A percentile compares a stretch with the other conserved stretches of the same genome.
Conservation (phyloP, 2,113 vertebrate species). For the Dromas ardeola region DNA sequence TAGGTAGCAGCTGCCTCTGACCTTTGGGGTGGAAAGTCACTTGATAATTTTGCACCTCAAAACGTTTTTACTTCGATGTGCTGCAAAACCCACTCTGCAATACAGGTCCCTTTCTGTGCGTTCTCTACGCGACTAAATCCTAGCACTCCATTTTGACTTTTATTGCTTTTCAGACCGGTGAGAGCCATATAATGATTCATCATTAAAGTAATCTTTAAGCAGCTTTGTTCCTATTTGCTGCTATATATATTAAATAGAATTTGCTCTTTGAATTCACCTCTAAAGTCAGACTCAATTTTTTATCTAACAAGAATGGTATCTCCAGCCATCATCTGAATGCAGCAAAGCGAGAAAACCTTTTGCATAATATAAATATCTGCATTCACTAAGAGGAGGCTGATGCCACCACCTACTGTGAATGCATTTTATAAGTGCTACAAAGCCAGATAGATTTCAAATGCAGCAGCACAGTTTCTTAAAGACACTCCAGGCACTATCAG, state of each 20-base stretch:
- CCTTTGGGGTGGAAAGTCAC: not conserved
- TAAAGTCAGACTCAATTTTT: conserved; percentile 24
- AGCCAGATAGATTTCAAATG: not conserved
- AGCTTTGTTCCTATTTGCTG: conserved; percentile 59
- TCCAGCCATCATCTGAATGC: conserved; percentile 20
- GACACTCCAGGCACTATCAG: not conserved
- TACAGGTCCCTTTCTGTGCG: not conserved
- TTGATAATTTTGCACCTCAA: not conserved
- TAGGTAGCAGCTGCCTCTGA: not conserved
- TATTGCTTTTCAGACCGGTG: conserved; percentile 34
- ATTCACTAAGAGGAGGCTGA: conserved; percentile 17
- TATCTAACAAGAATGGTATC: not conserved
- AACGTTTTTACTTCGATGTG: not conserved
- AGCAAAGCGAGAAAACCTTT: conserved; percentile 33
- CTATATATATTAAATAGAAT: conserved; percentile 42
- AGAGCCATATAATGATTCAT: conserved; percentile 58
- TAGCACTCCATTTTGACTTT: conserved; percentile 39
- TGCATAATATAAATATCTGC: conserved; percentile 43
- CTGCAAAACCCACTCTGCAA: not conserved
- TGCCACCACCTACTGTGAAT: conserved; percentile 37
- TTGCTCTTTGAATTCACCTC: conserved; percentile 56
- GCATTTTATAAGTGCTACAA: conserved; percentile 20
- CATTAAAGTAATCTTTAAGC: conserved; percentile 49
- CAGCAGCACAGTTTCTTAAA: not conserved
- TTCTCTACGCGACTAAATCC: conserved; percentile 30